Base-by-base conservation (phyloP, 2,113 vertebrate genomes). In the Falco punctatus region DNA sequence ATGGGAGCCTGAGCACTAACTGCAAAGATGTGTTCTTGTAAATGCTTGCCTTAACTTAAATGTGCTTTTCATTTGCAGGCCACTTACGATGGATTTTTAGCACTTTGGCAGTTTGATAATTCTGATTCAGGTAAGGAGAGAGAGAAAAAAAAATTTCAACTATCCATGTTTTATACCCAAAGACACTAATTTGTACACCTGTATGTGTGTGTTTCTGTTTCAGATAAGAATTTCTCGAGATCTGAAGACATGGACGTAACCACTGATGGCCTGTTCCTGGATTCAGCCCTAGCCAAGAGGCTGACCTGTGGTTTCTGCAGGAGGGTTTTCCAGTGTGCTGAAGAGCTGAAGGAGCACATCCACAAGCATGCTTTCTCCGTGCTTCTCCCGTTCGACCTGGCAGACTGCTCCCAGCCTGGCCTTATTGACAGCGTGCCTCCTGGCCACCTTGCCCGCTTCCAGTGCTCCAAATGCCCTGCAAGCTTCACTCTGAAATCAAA, bases 401-500 rank as follows among this genome's bases (percentile, higher is more conserved):
- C 97, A 1, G 88, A 92, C 77, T 92, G 55, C 82, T 11, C 97
- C 48, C 65, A 10, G 66, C 71, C 96, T 5, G 12, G 46, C 54
- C 69, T 81, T 4, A 28, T 81, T 0, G 82, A 81, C 61, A 28
- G 40, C 7, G 15, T 93, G 14, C 65, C 96, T 8, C 66, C 93
- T 2, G 67, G 71, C 6, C 72, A 65, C 26, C 93, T 98, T 2
- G 66, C 95, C 5, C 98, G 98, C 94, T 99, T 99, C 98, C 97
- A 96, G 75, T 98, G 99, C 96, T 97, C 98, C 61, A 97, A 97
- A 35, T 99, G 98, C 67, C 98, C 98, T 0, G 98, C 98, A 33
- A 98, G 98, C 97, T 98, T 98, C 97, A 98, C 98, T 1, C 97
- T 98, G 86, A 99, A 98, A 88, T 99, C 98, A 74, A 99, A 98